Evolutionary conservation across 2,113 vertebrate species (phyloP).

Genomic region (Micronycteris hirsuta): DNA sequence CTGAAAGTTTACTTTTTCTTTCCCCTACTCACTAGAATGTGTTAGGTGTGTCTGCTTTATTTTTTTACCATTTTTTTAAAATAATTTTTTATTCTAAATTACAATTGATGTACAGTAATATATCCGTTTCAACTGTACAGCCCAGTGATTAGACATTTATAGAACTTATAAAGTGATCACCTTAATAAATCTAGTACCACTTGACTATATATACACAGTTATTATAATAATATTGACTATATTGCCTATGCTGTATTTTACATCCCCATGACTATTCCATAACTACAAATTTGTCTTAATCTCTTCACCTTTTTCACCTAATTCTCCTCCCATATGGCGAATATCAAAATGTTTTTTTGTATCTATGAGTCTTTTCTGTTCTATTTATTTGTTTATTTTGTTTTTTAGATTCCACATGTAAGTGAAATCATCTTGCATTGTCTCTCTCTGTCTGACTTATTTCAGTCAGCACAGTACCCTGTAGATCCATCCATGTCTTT

Average conservation of each 20-base stretch:
- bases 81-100: neutral
- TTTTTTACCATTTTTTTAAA: neutral
- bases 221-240: neutral
- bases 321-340: neutral
- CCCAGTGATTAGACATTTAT: neutral
- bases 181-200: neutral
- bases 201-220: neutral
- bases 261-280: neutral
- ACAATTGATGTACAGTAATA: neutral
- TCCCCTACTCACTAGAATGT: neutral
- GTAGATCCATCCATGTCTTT: neutral
- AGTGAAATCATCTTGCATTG: neutral
- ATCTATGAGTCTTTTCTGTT: neutral
- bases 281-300: neutral
- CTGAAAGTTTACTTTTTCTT: neutral
- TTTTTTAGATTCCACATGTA: neutral
- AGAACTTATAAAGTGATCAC: neutral
- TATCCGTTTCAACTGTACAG: neutral
- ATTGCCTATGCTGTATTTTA: neutral
- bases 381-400: neutral
- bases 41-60: neutral
- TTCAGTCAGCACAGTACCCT: neutral
- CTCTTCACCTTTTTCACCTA: neutral
- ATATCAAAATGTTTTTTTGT: neutral
- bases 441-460: neutral